phyloP scores from a whole-genome alignment of 2,113 vertebrate species.

The Apaloderma vittatum region DNA sequence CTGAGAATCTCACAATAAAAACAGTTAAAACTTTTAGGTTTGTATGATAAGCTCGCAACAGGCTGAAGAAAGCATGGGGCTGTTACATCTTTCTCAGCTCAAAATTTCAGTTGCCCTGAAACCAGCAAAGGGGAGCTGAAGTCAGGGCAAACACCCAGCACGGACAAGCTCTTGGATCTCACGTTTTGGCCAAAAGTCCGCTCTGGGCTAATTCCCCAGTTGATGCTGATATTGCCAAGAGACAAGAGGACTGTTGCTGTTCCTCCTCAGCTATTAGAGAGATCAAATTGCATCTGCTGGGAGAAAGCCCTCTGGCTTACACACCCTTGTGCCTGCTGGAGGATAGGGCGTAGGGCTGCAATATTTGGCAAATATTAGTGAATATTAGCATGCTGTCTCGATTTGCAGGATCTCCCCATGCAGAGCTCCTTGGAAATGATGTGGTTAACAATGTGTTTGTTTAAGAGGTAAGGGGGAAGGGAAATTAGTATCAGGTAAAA shows the following conservation, averaged over 20 bases:
- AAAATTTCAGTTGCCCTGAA: not conserved
- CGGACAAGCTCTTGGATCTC: not conserved
- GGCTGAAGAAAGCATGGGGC: not conserved
- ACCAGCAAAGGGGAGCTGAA: not conserved
- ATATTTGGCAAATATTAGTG: not conserved
- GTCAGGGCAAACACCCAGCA: not conserved
- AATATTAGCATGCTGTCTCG: not conserved
- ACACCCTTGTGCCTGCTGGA: not conserved
- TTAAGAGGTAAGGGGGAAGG: conserved; percentile 37
- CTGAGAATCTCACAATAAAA: not conserved
- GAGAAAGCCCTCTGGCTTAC: not conserved
- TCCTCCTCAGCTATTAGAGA: not conserved
- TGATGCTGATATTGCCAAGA: conserved; percentile 10
- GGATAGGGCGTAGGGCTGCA: not conserved
- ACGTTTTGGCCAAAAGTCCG: not conserved
- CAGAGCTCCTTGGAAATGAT: conserved; percentile 37
- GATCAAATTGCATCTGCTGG: not conserved
- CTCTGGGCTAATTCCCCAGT: not conserved
- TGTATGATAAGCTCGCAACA: not conserved
- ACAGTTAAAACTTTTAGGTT: not conserved
- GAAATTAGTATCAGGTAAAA: conserved; percentile 69
- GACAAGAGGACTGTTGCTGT: not conserved
- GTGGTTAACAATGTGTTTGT: conserved; percentile 71
- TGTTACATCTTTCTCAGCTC: not conserved
- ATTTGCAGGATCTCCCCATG: not conserved